These are phyloP conservation scores for Bimastos eiseni DNA, from an alignment of 2,888 invertebrate genomes.

Conservation along the genomic window DNA sequence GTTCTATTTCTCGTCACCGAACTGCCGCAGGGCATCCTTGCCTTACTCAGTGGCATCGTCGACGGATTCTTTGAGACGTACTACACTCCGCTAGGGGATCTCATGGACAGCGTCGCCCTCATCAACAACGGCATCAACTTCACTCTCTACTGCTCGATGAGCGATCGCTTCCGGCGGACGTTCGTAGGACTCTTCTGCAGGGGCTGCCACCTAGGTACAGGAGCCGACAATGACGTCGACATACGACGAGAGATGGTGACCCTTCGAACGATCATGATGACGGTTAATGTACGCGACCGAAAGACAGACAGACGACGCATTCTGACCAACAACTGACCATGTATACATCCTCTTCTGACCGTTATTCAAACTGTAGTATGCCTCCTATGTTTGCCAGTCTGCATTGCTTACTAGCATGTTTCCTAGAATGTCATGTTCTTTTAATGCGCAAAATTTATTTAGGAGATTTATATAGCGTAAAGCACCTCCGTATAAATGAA, in stretches of 20 bases:
- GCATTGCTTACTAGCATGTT: neutral
- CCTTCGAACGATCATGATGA: neutral
- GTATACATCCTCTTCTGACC: too few relatives aligned
- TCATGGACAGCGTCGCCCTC: conserved; percentile 87
- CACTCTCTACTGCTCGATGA: conserved; percentile 90
- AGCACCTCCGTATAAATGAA: neutral
- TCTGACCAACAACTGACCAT: neutral
- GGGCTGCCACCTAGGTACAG: conserved; percentile 67
- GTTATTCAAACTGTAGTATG: too few relatives aligned
- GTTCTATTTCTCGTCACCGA: conserved; percentile 85
- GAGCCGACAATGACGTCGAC: neutral
- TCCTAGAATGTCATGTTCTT: neutral
- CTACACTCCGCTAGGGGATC: conserved; percentile 71
- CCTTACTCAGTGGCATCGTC: conserved; percentile 66
- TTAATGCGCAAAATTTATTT: neutral
- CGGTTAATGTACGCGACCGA: neutral
- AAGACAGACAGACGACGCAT: neutral
- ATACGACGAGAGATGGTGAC: neutral
- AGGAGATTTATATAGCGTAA: neutral
- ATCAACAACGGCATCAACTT: conserved; percentile 91
- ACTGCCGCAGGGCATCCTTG: conserved; percentile 77
- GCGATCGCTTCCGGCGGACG: conserved; percentile 78
- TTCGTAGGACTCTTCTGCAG: conserved; percentile 49
- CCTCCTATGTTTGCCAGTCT: neutral
- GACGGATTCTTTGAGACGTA: conserved; percentile 53